Percentiles rank a stretch among this genome's conserved stretches.
Conservation (phyloP, 1,140 invertebrate species). For the Archivesica marissinica region DNA sequence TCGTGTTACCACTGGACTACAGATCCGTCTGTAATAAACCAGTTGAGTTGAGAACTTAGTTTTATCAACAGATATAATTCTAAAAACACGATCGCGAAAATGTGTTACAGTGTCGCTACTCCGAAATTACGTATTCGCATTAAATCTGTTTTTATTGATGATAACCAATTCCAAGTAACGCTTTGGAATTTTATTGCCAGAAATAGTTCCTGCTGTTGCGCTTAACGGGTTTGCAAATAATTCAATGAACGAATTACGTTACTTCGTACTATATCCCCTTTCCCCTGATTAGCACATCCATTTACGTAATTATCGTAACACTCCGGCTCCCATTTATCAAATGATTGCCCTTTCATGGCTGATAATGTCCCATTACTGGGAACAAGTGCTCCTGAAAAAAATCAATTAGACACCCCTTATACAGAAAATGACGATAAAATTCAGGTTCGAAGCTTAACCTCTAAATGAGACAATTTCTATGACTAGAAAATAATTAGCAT, state of each 20-base stretch:
- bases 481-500: slow-evolving; percentile 25
- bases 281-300: slow-evolving; percentile 37
- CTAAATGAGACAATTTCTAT: slow-evolving; percentile 13
- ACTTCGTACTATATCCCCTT: slow-evolving; percentile 7
- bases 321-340: slow-evolving; percentile 18
- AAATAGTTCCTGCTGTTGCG: slow-evolving; percentile 8
- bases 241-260: not conserved
- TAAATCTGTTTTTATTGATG: no score
- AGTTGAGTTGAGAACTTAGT: no score
- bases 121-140: no score
- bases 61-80: no score
- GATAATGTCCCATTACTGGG: not conserved
- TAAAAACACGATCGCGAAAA: no score
- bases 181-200: slow-evolving; percentile 1
- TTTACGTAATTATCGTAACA: slow-evolving; percentile 45
- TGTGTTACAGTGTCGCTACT: no score
- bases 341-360: slow-evolving; percentile 27
- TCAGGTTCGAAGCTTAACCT: not conserved
- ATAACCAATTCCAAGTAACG: no score
- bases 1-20: no score
- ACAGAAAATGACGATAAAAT: not conserved
- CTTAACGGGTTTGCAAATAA: not conserved
- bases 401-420: not conserved
- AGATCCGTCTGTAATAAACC: no score
- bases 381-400: slow-evolving; percentile 30